These are phyloP conservation scores for Steromphala cineraria DNA, from an alignment of 2,888 invertebrate species.

Conservation along the genomic window DNA sequence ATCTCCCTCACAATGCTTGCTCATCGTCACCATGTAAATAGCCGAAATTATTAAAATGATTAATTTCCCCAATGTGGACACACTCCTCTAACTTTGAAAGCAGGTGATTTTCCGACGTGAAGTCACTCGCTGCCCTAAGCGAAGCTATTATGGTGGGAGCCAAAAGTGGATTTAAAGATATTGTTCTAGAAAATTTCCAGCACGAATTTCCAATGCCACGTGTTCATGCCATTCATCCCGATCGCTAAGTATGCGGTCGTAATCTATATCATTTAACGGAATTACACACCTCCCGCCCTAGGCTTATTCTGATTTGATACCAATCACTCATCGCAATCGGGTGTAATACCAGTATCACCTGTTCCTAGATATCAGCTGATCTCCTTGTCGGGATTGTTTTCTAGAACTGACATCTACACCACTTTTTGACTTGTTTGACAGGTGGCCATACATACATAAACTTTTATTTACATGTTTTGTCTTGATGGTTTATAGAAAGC, in stretches of 20 bases:
- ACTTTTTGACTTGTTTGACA: too few relatives aligned
- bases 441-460: too few relatives aligned
- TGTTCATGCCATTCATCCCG: background rate
- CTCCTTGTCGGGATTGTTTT: too few relatives aligned
- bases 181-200: background rate
- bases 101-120: background rate
- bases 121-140: background rate
- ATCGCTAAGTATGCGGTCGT: background rate
- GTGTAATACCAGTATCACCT: too few relatives aligned
- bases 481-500: too few relatives aligned
- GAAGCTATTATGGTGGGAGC: background rate
- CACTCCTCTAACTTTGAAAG: background rate
- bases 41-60: background rate
- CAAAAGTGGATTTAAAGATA: background rate
- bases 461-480: too few relatives aligned
- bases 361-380: too few relatives aligned
- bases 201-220: background rate
- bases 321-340: too few relatives aligned
- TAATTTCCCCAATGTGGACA: background rate
- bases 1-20: background rate
- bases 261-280: slow-evolving; percentile 8
- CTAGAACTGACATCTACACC: too few relatives aligned
- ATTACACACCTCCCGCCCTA: background rate
- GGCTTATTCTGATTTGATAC: too few relatives aligned
- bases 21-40: background rate